Evolutionary conservation across 2,113 vertebrate genomes (phyloP).

Genomic region (Oplegnathus fasciatus): DNA sequence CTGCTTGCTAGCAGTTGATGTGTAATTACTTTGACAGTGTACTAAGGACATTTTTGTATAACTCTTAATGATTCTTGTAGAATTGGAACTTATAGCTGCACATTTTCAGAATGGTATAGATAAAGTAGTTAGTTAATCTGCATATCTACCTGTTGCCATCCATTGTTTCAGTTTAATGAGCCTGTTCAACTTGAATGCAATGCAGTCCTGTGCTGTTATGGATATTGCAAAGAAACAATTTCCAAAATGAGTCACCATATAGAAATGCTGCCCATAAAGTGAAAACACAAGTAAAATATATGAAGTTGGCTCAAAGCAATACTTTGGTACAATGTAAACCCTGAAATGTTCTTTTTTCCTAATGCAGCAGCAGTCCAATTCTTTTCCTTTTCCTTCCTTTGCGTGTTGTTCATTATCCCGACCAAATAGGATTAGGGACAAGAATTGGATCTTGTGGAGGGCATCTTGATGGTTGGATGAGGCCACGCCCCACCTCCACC

Average conservation of each 20-base stretch:
- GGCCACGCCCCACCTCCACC: slow-evolving; percentile 6
- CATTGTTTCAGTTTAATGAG: neutral
- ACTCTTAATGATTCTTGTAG: neutral
- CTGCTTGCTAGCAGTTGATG: neutral
- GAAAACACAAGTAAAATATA: slow-evolving; percentile 8
- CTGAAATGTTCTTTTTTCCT: slow-evolving; percentile 33
- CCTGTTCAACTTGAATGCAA: neutral
- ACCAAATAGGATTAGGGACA: slow-evolving; percentile 53
- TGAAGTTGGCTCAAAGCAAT: neutral
- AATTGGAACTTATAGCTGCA: neutral
- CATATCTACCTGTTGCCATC: slow-evolving; percentile 4
- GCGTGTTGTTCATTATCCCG: slow-evolving; percentile 53
- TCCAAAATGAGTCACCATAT: neutral
- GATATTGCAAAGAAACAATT: neutral
- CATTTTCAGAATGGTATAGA: neutral
- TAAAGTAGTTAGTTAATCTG: neutral
- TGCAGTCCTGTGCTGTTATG: no score
- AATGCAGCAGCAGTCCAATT: slow-evolving; percentile 38
- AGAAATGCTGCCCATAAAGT: slow-evolving; percentile 12
- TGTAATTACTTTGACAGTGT: neutral
- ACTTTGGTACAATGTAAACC: slow-evolving; percentile 17
- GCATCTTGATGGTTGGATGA: slow-evolving; percentile 54
- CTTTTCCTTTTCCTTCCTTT: slow-evolving; percentile 45
- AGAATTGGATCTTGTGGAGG: slow-evolving; percentile 29
- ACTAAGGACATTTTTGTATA: neutral